Base-by-base conservation (phyloP, 2,888 invertebrate species). In the Fragum sueziense region DNA sequence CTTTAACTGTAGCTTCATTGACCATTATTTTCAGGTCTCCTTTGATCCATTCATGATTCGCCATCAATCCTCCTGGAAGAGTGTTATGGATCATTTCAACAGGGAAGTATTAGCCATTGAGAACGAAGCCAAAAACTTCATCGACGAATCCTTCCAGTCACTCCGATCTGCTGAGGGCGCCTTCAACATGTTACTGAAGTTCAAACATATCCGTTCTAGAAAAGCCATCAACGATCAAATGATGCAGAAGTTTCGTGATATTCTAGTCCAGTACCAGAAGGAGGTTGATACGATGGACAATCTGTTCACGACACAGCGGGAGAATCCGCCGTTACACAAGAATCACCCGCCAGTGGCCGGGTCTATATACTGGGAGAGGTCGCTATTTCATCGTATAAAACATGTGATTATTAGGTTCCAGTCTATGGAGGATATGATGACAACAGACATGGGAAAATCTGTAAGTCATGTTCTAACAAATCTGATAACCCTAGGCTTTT, bases 31-130 rank as follows among this genome's bases (percentile, higher is more conserved):
- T 4, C 95, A 95, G 84, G 95, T 97, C 0, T 96, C 96, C 90
- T 98, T 97, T 92, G 97, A 98, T 90, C 95, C 97, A 17, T 98
- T 97, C 91, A 95, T 95, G 37, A 95, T 95, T 72, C 95, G 96
- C 79, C 96, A 96, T 87, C 96, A 96, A 90, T 96, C 97, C 90
- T 96, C 96, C 90, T 98, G 98, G 98, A 96, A 96, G 81, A 96
- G 96, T 1, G 95, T 97, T 0, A 96, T 97, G 94, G 95, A 94
- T 0, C 95, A 95, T 83, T 97, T 98, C 91, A 95, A 96, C 93
- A 95, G 94, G 29, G 96, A 97, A 90, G 96, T 97, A 2, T 84
- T 87, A 25, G 94, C 94, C 82, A 94, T 98, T 37, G 98, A 98
- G 91, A 95, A 95, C 2, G 97, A 97, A 89, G 97, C 97, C 0